Conservation (phyloP, 2,797 vertebrate genomes). For the Lophius americanus region DNA sequence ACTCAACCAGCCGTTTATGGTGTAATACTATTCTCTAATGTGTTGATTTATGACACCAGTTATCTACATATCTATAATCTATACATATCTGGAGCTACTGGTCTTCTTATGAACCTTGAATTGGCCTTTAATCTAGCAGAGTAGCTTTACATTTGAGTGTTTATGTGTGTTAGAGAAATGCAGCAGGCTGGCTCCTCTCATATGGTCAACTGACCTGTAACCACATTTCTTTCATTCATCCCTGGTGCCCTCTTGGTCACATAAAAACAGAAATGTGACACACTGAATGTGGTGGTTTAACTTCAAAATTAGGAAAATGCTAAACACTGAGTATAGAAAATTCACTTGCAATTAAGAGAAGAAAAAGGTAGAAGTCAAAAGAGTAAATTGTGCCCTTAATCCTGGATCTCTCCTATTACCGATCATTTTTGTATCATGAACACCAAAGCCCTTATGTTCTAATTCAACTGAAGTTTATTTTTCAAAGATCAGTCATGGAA, state of each 20-base stretch:
- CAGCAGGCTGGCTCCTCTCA: no score
- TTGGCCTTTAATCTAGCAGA: no score
- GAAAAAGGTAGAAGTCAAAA: background rate
- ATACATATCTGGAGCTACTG: no score
- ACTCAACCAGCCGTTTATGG: background rate
- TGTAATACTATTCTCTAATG: no score
- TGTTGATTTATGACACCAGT: no score
- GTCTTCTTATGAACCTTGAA: no score
- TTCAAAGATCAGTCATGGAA: slow-evolving; percentile 32
- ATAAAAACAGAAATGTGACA: slow-evolving; percentile 49
- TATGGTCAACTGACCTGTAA: slow-evolving; percentile 14
- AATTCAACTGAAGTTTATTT: slow-evolving; percentile 27
- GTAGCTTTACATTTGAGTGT: no score
- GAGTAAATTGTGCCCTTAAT: background rate
- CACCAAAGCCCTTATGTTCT: background rate
- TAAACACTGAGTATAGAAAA: background rate
- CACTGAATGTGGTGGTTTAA: slow-evolving; percentile 19
- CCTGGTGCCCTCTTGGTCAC: slow-evolving; percentile 66
- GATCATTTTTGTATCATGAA: slow-evolving; percentile 4
- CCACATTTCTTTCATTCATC: slow-evolving; percentile 1
- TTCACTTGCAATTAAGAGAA: background rate
- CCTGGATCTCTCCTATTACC: background rate
- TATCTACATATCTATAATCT: no score
- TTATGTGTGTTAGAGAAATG: no score
- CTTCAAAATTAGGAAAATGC: slow-evolving; percentile 2